These are phyloP conservation scores for Itoplectis maculator DNA, from an alignment of 2,888 invertebrate genomes.

Conservation along the genomic window DNA sequence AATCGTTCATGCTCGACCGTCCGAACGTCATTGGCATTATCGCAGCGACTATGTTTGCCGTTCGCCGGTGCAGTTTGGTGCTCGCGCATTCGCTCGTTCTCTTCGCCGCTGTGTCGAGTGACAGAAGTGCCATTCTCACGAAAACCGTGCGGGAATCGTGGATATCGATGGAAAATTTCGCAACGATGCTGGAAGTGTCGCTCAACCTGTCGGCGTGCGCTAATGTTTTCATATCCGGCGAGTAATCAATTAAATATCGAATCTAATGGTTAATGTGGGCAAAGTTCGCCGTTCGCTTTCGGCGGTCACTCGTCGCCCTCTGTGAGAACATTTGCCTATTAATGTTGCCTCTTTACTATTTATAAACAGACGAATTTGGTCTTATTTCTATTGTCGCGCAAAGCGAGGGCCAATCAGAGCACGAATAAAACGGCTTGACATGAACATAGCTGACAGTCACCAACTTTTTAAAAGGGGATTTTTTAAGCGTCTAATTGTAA, in stretches of 20 bases:
- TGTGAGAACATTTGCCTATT: not conserved
- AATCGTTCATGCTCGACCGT: not conserved
- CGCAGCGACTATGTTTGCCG: not conserved
- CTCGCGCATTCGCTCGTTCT: not conserved
- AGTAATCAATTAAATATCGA: conserved; percentile 45
- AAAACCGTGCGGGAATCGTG: conserved; percentile 39
- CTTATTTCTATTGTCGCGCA: too few species aligned
- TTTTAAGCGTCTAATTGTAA: too few species aligned
- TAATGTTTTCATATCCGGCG: conserved; percentile 74
- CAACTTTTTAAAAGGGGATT: too few species aligned
- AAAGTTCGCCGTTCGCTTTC: not conserved
- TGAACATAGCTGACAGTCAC: too few species aligned
- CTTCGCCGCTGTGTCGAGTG: conserved; percentile 22
- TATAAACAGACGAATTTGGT: too few species aligned
- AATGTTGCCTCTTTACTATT: not conserved
- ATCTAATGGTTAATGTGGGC: too few species aligned
- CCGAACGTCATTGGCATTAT: not conserved
- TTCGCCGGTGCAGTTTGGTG: not conserved
- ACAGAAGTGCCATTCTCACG: conserved; percentile 54
- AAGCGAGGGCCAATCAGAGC: too few species aligned
- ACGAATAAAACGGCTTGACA: too few species aligned
- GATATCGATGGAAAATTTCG: conserved; percentile 72
- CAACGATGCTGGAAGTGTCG: conserved; percentile 70
- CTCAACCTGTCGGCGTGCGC: conserved; percentile 73
- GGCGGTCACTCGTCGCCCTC: not conserved